Evolutionary conservation across 2,888 invertebrate species (phyloP), one percentile per base, ranked within the genome.

Genomic region (Tachina lurida): DNA sequence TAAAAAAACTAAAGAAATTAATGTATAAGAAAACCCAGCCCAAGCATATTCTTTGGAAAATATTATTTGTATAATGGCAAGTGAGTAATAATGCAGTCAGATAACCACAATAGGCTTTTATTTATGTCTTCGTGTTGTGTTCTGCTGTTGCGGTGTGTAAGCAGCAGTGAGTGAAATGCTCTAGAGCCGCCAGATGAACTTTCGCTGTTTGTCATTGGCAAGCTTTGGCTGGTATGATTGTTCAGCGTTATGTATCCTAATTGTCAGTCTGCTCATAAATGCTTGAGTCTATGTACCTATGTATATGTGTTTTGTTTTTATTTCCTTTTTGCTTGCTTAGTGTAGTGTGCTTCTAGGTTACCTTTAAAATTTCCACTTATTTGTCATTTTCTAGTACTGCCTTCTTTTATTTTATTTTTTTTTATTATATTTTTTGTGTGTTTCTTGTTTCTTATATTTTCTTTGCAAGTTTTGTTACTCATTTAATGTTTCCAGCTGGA

Each of bases 401-500:
- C 31, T 31, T 0, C 31, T 4, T 31, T 31, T 31, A 31, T 31
- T 31, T 31, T 31, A 31, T 31, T 5, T 7, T 31, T 31, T 31
- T 7, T 31, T 62, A 8, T 8, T 45, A 17, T 63, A 17, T 54
- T n/a, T 10, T 58, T 43, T 13, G 8, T 65, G 62, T 71, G 31
- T 12, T 58, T 71, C 17, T 70, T 47, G 39, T 39, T 74, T 71
- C 41, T 60, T 58, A 58, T 17, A 31, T 41, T 62, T 79, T 63
- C 43, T 71, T 58, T 15, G 8, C 58, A 52, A 60, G 74, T 58
- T 43, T 45, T 68, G 19, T 17, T 80, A 54, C 54, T 49, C 47
- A 45, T 45, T 70, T 58, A 63, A 43, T 54, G 70, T 76, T 65
- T 78, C 78, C 67, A 82, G 65, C 52, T 63, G 84, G 85, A 89